Conservation (phyloP, 23 tunicate genomes). For the Clavelina lepadiformis region DNA sequence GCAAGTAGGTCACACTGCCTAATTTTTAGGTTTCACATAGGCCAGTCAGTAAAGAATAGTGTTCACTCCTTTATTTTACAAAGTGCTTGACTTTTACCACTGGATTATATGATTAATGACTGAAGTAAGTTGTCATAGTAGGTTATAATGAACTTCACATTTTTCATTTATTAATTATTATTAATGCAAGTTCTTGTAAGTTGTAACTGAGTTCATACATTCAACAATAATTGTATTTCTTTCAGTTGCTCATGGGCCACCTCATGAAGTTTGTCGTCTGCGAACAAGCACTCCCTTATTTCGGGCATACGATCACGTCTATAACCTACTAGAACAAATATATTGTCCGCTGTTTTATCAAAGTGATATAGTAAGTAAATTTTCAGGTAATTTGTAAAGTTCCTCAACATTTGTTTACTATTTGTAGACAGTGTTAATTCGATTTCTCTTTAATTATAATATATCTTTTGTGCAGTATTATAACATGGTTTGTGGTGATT, state of each 20-base stretch:
- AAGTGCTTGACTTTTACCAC: too few species aligned
- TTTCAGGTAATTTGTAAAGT: not conserved
- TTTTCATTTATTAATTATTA: too few species aligned
- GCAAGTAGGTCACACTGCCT: constrained; percentile 39
- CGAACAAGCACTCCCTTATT: constrained; percentile 84
- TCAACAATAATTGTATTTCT: not conserved
- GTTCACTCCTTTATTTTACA: too few species aligned
- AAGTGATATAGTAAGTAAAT: constrained; percentile 68
- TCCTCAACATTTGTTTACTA: not conserved
- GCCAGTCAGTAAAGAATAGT: too few species aligned
- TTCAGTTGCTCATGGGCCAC: constrained; percentile 59
- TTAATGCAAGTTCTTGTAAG: not conserved
- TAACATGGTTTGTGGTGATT: constrained; percentile 78
- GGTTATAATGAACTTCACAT: not conserved
- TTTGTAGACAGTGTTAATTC: too few species aligned
- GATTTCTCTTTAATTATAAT: too few species aligned
- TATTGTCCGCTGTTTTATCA: constrained; percentile 91
- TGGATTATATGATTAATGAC: too few species aligned
- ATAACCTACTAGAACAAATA: constrained; percentile 65
- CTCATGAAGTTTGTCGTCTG: constrained; percentile 44
- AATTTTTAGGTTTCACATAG: too few species aligned
- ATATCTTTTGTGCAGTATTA: constrained; percentile 55
- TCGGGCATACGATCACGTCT: constrained; percentile 86
- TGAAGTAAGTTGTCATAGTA: not conserved
- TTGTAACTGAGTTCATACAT: too few species aligned